Base-by-base conservation (phyloP, 2,888 invertebrate genomes). In the Ethmia dodecea region DNA sequence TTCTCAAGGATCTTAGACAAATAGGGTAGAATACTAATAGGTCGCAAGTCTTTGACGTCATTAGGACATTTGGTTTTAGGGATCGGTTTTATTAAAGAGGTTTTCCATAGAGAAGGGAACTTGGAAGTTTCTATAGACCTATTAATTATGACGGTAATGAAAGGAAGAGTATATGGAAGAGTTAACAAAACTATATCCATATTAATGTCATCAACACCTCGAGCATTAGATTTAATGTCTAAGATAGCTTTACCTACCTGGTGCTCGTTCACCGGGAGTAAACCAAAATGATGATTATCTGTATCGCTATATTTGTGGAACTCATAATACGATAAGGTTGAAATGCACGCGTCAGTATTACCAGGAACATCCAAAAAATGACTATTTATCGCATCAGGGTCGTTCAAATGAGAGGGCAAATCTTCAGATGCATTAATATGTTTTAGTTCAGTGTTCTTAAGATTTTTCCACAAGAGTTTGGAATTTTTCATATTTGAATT, bases 81-180 rank as follows among this genome's bases (percentile, higher is more conserved):
- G 3, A 60, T 29, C 0, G 54, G 55, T 9, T 13, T 26, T 5
- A 59, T 37, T 4, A 45, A 4, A 2, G 54, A 48, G 2, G 10
- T 29, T 31, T 57, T 57, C 52, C 56, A 55, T 4, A 16, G 11
- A 1, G 33, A 34, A 11, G 54, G 53, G 31, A 51, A 50, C 5
- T 10, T n/a, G 5, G 22, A 12, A 2, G 20, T 18, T 8, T n/a
- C 13, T 1, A 41, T 35, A 5, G 33, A 35, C 6, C 14, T 14
- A 15, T 38, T 38, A 3, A 38, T 28, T 10, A 42, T 36, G 11
- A 2, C n/a, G 8, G 38, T 40, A 20, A 36, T 40, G 6, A 12
- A n/a, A 6, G 25, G 8, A 3, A 43, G n/a, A 13, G 36, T 36
- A 9, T n/a, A 8, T 2, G 38, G 40, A 4, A 40, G 28, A 3